phyloP scores from a whole-genome alignment of 2,113 vertebrate species.

The Daboia siamensis region DNA sequence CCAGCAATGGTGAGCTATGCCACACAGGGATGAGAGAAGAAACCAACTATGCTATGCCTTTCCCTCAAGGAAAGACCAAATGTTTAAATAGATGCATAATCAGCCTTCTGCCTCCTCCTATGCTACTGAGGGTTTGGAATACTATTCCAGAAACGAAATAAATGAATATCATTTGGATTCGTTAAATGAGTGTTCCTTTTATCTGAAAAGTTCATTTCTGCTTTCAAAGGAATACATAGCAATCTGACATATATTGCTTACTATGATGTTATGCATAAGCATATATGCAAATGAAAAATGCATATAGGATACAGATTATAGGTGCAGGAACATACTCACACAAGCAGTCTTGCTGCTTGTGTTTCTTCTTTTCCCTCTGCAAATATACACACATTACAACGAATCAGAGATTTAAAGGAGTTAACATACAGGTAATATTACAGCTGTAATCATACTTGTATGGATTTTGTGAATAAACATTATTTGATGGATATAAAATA shows the following conservation, averaged over 20 bases:
- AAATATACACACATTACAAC: neutral
- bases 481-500: neutral
- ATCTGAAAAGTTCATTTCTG: neutral
- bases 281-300: neutral
- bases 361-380: neutral
- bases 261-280: neutral
- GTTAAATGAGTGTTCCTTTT: neutral
- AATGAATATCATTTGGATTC: neutral
- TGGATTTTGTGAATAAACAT: neutral
- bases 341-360: neutral
- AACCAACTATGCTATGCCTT: neutral
- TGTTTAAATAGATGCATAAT: neutral
- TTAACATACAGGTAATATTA: neutral
- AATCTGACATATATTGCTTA: neutral
- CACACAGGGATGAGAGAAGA: neutral
- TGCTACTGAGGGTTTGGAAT: too few relatives aligned
- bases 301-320: neutral
- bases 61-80: neutral
- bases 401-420: neutral
- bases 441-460: neutral
- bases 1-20: neutral
- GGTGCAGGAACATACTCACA: neutral
- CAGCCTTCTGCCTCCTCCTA: neutral
- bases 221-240: neutral
- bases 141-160: neutral